A percentile compares a stretch with the other conserved stretches of the same genome.
phyloP scores from a whole-genome alignment of 2,888 invertebrate genomes.

The Penaeus monodon region DNA sequence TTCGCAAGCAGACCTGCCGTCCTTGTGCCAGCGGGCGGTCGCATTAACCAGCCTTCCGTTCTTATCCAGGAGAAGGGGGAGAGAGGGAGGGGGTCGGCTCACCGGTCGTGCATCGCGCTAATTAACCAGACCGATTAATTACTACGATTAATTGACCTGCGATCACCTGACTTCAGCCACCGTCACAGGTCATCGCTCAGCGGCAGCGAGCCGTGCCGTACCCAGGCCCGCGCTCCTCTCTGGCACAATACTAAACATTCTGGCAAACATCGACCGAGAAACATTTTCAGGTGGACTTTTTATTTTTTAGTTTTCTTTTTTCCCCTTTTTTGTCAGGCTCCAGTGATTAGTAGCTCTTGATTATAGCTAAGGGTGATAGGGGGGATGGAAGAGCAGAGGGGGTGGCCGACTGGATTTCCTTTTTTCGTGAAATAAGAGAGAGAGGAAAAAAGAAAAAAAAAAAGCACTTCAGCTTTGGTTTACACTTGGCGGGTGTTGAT shows the following conservation, averaged over 20 bases:
- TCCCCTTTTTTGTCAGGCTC: background rate
- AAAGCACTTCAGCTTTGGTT: too few relatives aligned
- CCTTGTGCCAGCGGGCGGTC: background rate
- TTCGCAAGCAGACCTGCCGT: background rate
- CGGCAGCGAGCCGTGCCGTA: background rate
- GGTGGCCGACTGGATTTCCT: too few relatives aligned
- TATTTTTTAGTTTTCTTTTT: too few relatives aligned
- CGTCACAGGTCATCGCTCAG: background rate
- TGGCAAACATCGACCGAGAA: conserved; percentile 1
- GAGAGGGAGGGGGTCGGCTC: background rate
- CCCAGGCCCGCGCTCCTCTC: background rate
- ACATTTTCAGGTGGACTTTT: conserved; percentile 30
- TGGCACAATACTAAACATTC: background rate
- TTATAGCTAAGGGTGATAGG: conserved; percentile 1
- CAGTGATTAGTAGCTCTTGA: conserved; percentile 29
- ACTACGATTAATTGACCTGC: conserved; percentile 29
- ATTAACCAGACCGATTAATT: conserved; percentile 39
- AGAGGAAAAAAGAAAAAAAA: too few relatives aligned
- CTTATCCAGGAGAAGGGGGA: too few relatives aligned
- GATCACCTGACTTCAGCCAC: background rate
- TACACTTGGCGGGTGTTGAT: too few relatives aligned
- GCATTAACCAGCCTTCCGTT: background rate
- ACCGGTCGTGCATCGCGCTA: conserved; percentile 7
- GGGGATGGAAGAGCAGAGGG: background rate
- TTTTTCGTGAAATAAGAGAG: too few relatives aligned